These are phyloP conservation scores for Cotesia congregata DNA, from an alignment of 2,888 invertebrate genomes.

Conservation along the genomic window DNA sequence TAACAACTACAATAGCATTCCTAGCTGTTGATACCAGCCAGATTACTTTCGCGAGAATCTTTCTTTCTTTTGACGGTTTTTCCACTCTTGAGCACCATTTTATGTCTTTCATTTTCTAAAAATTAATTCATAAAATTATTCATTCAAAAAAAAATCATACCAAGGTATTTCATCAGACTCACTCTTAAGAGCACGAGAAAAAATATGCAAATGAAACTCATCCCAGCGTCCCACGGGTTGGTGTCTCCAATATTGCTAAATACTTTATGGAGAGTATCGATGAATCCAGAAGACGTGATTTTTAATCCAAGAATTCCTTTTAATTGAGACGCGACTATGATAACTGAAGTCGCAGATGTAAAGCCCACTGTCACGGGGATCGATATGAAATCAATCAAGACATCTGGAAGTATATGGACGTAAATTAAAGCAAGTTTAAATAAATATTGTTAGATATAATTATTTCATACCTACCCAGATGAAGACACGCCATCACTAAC, in stretches of 20 bases:
- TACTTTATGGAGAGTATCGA: conserved; percentile 82
- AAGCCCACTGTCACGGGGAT: conserved; percentile 91
- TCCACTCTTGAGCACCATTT: conserved; percentile 67
- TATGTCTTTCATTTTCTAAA: conserved; percentile 82
- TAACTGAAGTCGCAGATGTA: conserved; percentile 92
- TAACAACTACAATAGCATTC: conserved; percentile 86
- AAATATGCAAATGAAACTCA: conserved; percentile 82
- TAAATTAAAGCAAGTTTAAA: neutral
- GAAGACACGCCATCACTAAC: conserved; percentile 84
- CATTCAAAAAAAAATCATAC: conserved; percentile 36
- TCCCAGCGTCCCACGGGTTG: conserved; percentile 77
- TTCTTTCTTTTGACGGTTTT: conserved; percentile 69
- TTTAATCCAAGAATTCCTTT: conserved; percentile 82
- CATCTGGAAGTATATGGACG: conserved; percentile 74
- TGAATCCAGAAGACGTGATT: conserved; percentile 81
- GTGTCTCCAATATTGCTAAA: conserved; percentile 79
- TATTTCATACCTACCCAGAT: conserved; percentile 76
- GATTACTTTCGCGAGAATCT: conserved; percentile 73
- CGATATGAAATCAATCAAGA: conserved; percentile 90
- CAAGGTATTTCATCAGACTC: conserved; percentile 62
- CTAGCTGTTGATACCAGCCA: conserved; percentile 87
- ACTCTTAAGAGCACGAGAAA: conserved; percentile 83
- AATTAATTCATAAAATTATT: neutral
- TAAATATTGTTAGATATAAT: neutral
- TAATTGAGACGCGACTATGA: conserved; percentile 88